These are phyloP conservation scores for Rotaria socialis DNA, from an alignment of 2,888 invertebrate species.

Conservation along the genomic window DNA sequence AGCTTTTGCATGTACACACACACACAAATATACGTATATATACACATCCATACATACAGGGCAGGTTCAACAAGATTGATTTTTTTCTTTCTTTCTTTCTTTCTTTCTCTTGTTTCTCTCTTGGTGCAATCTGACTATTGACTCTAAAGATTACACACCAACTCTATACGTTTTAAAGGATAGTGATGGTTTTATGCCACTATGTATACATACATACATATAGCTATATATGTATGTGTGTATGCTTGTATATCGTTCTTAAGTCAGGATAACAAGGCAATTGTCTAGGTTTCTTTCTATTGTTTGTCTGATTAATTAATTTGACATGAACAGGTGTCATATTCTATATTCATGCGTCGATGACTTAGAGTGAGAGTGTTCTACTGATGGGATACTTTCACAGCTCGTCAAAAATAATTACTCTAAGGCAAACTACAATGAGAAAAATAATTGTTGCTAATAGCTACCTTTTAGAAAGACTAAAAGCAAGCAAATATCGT, in stretches of 20 bases:
- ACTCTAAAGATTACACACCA: not conserved
- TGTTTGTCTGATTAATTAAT: constrained; percentile 11
- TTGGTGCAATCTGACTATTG: not conserved
- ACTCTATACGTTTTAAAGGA: not conserved
- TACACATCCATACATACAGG: not conserved
- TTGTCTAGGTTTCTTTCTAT: not conserved
- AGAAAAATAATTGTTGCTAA: not conserved
- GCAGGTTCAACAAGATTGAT: constrained; percentile 29
- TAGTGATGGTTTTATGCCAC: not conserved
- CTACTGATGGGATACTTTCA: not conserved
- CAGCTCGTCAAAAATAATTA: not conserved
- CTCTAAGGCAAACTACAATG: not conserved
- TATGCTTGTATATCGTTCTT: not conserved
- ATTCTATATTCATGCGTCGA: constrained; percentile 5
- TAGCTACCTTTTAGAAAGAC: not conserved
- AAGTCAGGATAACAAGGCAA: constrained; percentile 11
- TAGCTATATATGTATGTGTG: not conserved
- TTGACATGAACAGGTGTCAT: constrained; percentile 2
- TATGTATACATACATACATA: not conserved
- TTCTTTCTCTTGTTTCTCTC: not conserved
- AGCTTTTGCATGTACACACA: not conserved
- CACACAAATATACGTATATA: not conserved
- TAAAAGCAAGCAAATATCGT: not conserved
- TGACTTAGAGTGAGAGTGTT: not conserved
- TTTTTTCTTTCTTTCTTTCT: not conserved